phyloP scores from a whole-genome alignment of 2,888 invertebrate genomes.

The Hydroisotoma schaefferi region DNA sequence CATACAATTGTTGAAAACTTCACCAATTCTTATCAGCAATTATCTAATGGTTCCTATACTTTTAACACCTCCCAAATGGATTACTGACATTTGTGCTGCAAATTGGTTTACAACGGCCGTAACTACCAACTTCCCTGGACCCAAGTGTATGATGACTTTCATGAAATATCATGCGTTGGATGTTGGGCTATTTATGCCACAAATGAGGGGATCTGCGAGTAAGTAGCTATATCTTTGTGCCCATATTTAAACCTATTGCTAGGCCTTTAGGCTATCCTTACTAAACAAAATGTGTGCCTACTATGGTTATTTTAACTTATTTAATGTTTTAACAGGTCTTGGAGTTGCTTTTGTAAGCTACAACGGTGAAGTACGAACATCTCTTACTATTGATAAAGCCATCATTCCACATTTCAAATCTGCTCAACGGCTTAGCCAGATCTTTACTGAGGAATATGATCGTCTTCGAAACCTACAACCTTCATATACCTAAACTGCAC shows the following conservation, averaged over 20 bases:
- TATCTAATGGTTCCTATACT: constrained; percentile 33
- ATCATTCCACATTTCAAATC: constrained; percentile 23
- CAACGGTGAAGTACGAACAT: constrained; percentile 40
- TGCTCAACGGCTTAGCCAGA: background rate
- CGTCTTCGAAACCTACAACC: no score
- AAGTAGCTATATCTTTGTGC: background rate
- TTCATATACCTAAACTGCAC: no score
- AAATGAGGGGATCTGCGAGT: constrained; percentile 37
- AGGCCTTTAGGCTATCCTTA: no score
- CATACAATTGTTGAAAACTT: constrained; percentile 19
- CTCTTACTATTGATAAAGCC: constrained; percentile 36
- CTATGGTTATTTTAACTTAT: no score
- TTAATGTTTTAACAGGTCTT: constrained; percentile 21
- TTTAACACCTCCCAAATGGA: constrained; percentile 24
- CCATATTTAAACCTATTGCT: no score
- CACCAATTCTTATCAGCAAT: constrained; percentile 32
- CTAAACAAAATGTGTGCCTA: no score
- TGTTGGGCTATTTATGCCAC: constrained; percentile 30
- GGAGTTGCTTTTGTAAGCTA: constrained; percentile 43
- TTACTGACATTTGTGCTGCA: constrained; percentile 32
- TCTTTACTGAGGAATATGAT: background rate
- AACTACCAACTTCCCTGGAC: constrained; percentile 33
- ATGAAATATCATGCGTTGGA: constrained; percentile 22
- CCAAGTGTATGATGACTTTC: background rate
- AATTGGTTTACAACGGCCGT: constrained; percentile 41